phyloP scores from a whole-genome alignment of 2,888 invertebrate genomes.

The Brenthis hecate region DNA sequence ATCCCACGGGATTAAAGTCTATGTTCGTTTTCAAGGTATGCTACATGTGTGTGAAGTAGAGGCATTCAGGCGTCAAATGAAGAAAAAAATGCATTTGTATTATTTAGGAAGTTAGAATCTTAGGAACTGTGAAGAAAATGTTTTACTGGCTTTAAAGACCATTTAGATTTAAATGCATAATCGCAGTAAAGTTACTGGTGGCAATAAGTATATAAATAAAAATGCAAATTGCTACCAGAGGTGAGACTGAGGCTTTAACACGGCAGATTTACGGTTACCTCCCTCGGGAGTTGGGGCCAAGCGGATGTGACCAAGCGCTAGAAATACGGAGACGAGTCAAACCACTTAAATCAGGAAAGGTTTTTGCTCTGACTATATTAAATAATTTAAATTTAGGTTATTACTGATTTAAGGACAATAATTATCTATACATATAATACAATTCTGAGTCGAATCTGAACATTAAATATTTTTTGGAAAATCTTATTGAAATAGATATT shows the following conservation, averaged over 20 bases:
- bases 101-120: too few relatives aligned
- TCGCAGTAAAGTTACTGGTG: background rate
- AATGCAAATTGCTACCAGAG: slow-evolving; percentile 38
- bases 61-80: too few relatives aligned
- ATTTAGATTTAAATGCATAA: background rate
- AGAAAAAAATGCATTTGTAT: too few relatives aligned
- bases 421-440: too few relatives aligned
- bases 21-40: too few relatives aligned
- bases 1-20: too few relatives aligned
- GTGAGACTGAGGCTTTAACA: slow-evolving; percentile 36
- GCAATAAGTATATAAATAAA: slow-evolving; percentile 30
- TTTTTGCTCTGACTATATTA: background rate
- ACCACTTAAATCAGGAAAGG: slow-evolving; percentile 22
- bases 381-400: background rate
- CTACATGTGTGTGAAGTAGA: too few relatives aligned
- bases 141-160: too few relatives aligned
- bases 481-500: too few relatives aligned
- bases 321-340: slow-evolving; percentile 16
- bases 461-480: too few relatives aligned
- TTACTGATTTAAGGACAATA: background rate
- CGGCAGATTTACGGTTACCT: slow-evolving; percentile 36
- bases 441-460: too few relatives aligned
- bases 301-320: slow-evolving; percentile 33
- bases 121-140: too few relatives aligned
- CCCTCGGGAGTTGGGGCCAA: slow-evolving; percentile 26